phyloP scores from a whole-genome alignment of 2,113 vertebrate genomes.

The Pterophyllum scalare region DNA sequence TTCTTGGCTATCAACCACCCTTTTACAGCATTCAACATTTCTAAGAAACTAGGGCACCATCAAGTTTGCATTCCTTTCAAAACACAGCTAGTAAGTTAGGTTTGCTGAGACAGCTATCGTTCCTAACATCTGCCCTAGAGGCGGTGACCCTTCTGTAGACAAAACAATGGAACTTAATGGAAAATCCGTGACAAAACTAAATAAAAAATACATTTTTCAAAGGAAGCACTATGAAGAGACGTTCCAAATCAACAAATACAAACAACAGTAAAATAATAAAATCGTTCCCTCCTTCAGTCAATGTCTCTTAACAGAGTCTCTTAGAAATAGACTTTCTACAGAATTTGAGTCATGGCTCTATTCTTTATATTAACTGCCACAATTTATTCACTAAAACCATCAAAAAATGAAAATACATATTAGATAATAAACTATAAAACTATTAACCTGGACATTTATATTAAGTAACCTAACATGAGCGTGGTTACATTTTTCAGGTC shows the following conservation, averaged over 20 bases:
- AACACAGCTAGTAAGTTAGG: not conserved
- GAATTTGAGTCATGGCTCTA: not conserved
- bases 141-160: not conserved
- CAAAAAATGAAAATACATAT: not conserved
- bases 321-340: not conserved
- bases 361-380: not conserved
- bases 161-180: not conserved
- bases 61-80: too few relatives aligned
- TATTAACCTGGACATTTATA: not conserved
- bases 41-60: not conserved
- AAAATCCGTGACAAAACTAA: not conserved
- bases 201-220: not conserved
- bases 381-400: not conserved
- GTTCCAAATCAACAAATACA: not conserved
- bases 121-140: not conserved
- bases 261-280: not conserved
- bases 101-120: not conserved
- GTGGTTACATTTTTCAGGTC: rapidly evolving
- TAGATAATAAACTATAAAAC: not conserved
- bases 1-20: too few relatives aligned
- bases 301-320: not conserved
- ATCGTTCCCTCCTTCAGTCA: not conserved
- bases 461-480: not conserved
- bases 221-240: not conserved
- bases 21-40: not conserved